Evolutionary conservation across 2,113 vertebrate species (phyloP).

Genomic region (mouse (Mus musculus)): GRCm39 chr15:7207001-7207500

Average conservation of each 20-base stretch:
- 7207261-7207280: background rate
- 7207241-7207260: background rate
- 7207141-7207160: background rate
- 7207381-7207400: constrained; percentile 87
- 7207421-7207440: constrained; percentile 84
- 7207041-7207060: constrained; percentile 78
- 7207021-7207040: constrained; percentile 90
- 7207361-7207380: constrained; percentile 39
- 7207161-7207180: background rate
- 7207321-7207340: too few relatives aligned
- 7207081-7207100: constrained; percentile 6
- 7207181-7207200: background rate
- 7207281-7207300: background rate
- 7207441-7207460: constrained; percentile 90
- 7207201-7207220: background rate
- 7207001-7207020: constrained; percentile 85
- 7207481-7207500: background rate
- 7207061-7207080: constrained; percentile 86
- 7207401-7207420: constrained; percentile 88
- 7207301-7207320: background rate
- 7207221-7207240: background rate
- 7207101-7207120: background rate
- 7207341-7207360: background rate
- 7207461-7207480: background rate
- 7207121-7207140: fast-evolving